Base-by-base conservation (phyloP, 2,888 invertebrate species). In the Carabus problematicus region DNA sequence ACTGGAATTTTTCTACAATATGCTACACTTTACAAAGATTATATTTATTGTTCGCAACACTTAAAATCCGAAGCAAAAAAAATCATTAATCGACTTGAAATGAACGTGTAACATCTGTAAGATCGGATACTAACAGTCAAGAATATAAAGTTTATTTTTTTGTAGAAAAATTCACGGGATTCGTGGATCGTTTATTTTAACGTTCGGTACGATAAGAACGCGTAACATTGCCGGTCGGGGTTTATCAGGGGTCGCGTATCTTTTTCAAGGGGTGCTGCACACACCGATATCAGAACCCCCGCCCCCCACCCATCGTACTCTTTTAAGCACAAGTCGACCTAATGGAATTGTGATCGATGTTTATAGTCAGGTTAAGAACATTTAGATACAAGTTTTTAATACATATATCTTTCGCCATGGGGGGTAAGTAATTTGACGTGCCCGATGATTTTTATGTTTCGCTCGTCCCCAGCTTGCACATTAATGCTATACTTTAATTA, bases 271-370 rank as follows among this genome's bases (percentile, higher is more conserved):
- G 47, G 16, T 47, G 4, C 12, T 47, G 29, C 29, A 29, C 29
- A 29, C 29, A 29, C 29, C 2, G 29, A 29, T 29, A 47, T 47
- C 47, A 47, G 47, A 47, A 11, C 47, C 12, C 9, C 8, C 12
- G 47, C 47, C n/a, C 16, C 59, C 42, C 40, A 7, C n/a, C 41
- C n/a, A n/a, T n/a, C n/a, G n/a, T n/a, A n/a, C n/a, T n/a, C n/a
- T n/a, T 29, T 29, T 29, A 29, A 29, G 29, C 29, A 29, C 29
- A 6, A 2, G 29, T 2, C 29, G 42, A 42, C 40, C 40, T 59
- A 59, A 59, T 59, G 59, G 58, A 14, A 59, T 14, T 14, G 59
- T 41, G 41, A 42, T 59, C 59, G 59, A 59, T 59, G 42, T 59
- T 58, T 59, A 59, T 59, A 42, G 41, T 18, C 18, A 14, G 41